Evolutionary conservation across 1,140 invertebrate genomes (phyloP).

Genomic region (Drosophila ironensis): DNA sequence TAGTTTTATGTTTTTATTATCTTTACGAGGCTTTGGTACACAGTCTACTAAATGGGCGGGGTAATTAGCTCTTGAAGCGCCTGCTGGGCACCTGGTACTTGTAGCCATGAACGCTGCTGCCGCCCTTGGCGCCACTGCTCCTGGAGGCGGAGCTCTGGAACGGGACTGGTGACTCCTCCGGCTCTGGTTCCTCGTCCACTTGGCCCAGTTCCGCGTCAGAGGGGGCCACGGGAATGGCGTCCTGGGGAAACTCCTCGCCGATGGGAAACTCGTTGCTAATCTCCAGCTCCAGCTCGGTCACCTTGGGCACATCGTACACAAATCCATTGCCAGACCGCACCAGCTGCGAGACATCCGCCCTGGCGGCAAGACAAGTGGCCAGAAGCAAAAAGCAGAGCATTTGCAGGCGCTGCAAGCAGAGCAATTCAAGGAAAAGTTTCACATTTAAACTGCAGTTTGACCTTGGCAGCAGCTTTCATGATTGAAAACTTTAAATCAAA

Average conservation of each 20-base stretch:
- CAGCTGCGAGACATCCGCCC: conserved; percentile 66
- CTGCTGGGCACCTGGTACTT: conserved; percentile 60
- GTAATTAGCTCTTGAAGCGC: conserved; percentile 59
- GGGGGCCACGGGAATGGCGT: conserved; percentile 60
- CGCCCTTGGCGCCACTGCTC: conserved; percentile 4
- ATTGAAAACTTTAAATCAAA: no score
- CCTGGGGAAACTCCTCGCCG: conserved; percentile 64
- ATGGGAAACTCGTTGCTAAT: conserved; percentile 67
- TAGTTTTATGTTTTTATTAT: no score
- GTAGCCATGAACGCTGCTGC: conserved; percentile 48
- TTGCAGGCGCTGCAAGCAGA: conserved; percentile 26
- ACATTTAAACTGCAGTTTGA: background rate
- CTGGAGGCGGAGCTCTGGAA: conserved; percentile 30
- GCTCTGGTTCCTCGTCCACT: conserved; percentile 23
- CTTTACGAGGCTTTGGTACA: conserved; percentile 66
- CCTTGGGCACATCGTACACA: conserved; percentile 66
- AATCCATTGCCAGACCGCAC: conserved; percentile 74
- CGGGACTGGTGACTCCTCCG: no score
- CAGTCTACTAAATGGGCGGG: conserved; percentile 1
- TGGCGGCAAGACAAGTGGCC: conserved; percentile 9
- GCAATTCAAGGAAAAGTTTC: background rate
- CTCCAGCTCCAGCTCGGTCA: conserved; percentile 61
- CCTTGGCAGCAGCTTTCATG: no score
- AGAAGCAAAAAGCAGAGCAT: conserved; percentile 23
- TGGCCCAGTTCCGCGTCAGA: conserved; percentile 59